A percentile compares a stretch with the other conserved stretches of the same genome.
Conservation (phyloP, 2,113 vertebrate genomes). For the Oncorhynchus gorbuscha region DNA sequence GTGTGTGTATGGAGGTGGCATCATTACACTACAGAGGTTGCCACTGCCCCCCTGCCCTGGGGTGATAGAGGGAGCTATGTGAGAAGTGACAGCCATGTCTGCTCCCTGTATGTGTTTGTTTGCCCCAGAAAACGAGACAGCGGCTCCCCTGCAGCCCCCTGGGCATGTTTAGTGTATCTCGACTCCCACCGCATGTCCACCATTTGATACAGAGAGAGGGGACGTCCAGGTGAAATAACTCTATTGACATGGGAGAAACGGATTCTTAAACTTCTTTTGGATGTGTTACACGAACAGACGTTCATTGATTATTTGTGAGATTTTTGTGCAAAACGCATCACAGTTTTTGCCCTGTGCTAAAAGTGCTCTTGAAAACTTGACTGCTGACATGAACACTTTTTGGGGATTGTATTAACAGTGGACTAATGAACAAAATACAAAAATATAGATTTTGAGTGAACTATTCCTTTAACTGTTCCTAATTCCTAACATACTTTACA, state of each 20-base stretch:
- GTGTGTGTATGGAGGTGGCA: constrained; percentile 28
- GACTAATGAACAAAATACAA: too few relatives aligned
- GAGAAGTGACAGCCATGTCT: constrained; percentile 79
- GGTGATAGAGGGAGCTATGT: constrained; percentile 64
- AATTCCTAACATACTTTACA: too few relatives aligned
- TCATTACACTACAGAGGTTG: constrained; percentile 38
- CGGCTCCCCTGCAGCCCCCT: constrained; percentile 62
- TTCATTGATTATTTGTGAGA: too few relatives aligned
- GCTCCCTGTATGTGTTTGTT: constrained; percentile 73
- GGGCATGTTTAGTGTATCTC: constrained; percentile 64
- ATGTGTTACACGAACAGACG: too few relatives aligned
- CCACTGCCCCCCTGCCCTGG: constrained; percentile 58
- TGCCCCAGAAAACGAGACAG: constrained; percentile 74
- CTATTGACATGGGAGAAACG: constrained; percentile 46
- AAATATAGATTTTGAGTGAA: too few relatives aligned
- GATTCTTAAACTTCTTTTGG: constrained; percentile 32
- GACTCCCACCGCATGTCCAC: constrained; percentile 59
- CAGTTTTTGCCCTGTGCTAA: too few relatives aligned
- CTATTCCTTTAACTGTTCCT: too few relatives aligned
- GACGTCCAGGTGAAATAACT: constrained; percentile 61
- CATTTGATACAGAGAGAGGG: constrained; percentile 67
- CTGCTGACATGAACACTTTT: too few relatives aligned
- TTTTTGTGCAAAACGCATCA: too few relatives aligned
- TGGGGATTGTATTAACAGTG: too few relatives aligned
- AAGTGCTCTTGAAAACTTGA: too few relatives aligned